These are phyloP conservation scores for Drosophila guanche DNA, from an alignment of 1,140 invertebrate species.

Conservation along the genomic window DNA sequence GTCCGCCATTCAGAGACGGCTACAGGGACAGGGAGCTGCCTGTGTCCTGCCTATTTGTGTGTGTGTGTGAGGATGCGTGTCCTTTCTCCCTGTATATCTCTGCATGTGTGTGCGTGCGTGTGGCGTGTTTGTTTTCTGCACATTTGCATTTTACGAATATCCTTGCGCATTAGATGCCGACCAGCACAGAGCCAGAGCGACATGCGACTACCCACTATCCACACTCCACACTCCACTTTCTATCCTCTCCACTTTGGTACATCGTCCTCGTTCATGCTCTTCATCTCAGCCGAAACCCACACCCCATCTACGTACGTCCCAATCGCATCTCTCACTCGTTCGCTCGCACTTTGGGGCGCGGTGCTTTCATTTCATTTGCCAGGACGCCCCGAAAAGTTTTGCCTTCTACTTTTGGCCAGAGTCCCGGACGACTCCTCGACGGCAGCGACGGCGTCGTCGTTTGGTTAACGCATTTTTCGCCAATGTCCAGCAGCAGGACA, in stretches of 20 bases:
- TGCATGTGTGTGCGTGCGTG: conserved; percentile 20
- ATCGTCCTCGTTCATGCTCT: conserved; percentile 4
- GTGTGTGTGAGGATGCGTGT: conserved; percentile 3
- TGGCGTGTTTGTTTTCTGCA: conserved; percentile 72
- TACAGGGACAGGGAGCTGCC: no score
- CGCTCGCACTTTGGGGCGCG: conserved; percentile 52
- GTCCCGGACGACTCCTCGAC: conserved; percentile 9
- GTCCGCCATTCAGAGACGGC: background rate
- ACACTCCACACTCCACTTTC: conserved; percentile 8
- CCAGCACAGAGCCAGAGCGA: background rate
- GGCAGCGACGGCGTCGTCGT: conserved; percentile 35
- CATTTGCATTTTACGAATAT: conserved; percentile 83
- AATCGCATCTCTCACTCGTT: conserved; percentile 6
- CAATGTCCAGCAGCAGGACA: conserved; percentile 76
- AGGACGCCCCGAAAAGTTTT: conserved; percentile 62
- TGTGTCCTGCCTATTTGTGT: conserved; percentile 4
- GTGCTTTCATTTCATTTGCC: conserved; percentile 80
- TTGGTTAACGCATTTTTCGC: conserved; percentile 78
- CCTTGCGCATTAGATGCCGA: conserved; percentile 80
- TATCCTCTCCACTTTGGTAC: conserved; percentile 33
- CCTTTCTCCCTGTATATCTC: background rate
- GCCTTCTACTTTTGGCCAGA: conserved; percentile 64
- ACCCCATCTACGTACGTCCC: background rate
- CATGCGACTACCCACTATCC: no score
- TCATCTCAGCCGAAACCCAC: background rate